These are phyloP conservation scores for Martes martes DNA, from an alignment of 2,113 vertebrate genomes.

Conservation along the genomic window DNA sequence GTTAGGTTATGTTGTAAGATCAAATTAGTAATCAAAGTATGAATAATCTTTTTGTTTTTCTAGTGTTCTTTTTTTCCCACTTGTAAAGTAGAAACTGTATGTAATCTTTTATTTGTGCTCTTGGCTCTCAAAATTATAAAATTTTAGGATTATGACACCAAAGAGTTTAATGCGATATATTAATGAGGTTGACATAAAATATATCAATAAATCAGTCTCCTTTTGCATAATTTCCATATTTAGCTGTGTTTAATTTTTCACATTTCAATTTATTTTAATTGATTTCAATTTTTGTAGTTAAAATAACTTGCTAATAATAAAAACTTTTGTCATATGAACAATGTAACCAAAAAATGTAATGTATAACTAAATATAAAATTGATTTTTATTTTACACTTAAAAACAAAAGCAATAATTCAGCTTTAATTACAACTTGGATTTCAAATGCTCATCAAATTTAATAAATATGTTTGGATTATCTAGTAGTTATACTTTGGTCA, in stretches of 20 bases:
- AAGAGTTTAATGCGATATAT: constrained; percentile 35
- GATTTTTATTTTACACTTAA: constrained; percentile 55
- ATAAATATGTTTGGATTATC: constrained; percentile 61
- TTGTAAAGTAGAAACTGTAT: constrained; percentile 48
- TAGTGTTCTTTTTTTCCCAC: neutral
- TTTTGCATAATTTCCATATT: constrained; percentile 48
- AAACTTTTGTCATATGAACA: constrained; percentile 38
- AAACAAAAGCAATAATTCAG: constrained; percentile 26
- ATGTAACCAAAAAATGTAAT: constrained; percentile 59
- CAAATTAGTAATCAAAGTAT: constrained; percentile 45
- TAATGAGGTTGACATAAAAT: constrained; percentile 49
- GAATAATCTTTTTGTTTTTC: constrained; percentile 35
- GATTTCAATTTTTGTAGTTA: constrained; percentile 50
- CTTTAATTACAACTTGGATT: neutral
- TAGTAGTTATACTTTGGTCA: constrained; percentile 25
- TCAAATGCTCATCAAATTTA: constrained; percentile 56
- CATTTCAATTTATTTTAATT: constrained; percentile 32
- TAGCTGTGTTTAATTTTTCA: constrained; percentile 40
- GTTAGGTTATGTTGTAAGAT: constrained; percentile 42
- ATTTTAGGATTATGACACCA: neutral
- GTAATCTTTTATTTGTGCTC: constrained; percentile 31
- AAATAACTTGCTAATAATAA: constrained; percentile 50
- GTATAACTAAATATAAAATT: constrained; percentile 43
- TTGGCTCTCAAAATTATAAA: constrained; percentile 49
- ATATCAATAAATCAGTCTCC: constrained; percentile 22